These are phyloP conservation scores for Platycercus adscitus DNA, from an alignment of 2,113 vertebrate species.

Conservation along the genomic window DNA sequence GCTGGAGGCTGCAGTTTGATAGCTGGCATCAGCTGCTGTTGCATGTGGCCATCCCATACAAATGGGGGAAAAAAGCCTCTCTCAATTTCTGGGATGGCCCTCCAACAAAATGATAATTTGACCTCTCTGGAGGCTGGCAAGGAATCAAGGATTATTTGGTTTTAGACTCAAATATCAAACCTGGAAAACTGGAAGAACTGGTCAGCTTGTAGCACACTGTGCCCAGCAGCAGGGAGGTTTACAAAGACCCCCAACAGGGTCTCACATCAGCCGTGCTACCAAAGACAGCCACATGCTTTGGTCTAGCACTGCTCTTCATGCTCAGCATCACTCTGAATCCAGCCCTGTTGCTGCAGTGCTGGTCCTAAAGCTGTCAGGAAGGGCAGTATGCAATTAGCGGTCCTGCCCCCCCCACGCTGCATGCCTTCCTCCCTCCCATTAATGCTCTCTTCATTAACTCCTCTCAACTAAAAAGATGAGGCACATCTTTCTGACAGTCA, in stretches of 20 bases:
- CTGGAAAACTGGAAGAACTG: not conserved
- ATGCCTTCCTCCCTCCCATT: not conserved
- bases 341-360: accelerated
- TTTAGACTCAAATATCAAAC: not conserved
- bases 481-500: not conserved
- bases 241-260: not conserved
- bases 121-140: not conserved
- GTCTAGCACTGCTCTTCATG: not conserved
- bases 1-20: not conserved
- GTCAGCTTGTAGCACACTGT: not conserved
- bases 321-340: not conserved
- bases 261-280: not conserved
- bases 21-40: not conserved
- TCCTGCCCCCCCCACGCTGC: not conserved
- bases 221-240: not conserved
- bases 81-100: not conserved
- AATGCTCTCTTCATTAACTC: not conserved
- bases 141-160: not conserved
- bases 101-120: not conserved
- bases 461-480: accelerated
- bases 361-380: not conserved
- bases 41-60: not conserved
- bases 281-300: accelerated
- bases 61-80: not conserved
- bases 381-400: not conserved